Percentiles rank a stretch among this genome's conserved stretches.
Evolutionary conservation across 1,140 invertebrate species (phyloP).

Genomic region (Dendroctonus valens): DNA sequence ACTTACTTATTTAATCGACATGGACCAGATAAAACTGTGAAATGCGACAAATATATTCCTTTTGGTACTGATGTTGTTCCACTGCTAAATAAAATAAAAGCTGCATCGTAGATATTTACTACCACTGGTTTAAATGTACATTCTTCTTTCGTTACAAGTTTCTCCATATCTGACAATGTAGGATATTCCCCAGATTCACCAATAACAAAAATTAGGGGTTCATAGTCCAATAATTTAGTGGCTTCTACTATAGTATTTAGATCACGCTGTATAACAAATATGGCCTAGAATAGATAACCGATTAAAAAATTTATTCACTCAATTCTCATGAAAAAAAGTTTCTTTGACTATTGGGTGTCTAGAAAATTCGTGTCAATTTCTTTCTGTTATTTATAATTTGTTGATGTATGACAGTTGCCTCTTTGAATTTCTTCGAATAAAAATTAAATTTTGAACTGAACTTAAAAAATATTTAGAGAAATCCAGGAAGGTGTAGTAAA

Average conservation of each 20-base stretch:
- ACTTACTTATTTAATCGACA: neutral
- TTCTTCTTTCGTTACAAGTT: constrained; percentile 17
- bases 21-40: neutral
- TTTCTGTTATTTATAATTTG: too few relatives aligned
- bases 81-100: constrained; percentile 59
- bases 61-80: constrained; percentile 79
- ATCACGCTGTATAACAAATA: constrained; percentile 29
- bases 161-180: constrained; percentile 22
- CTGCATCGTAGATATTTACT: constrained; percentile 38
- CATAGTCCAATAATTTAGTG: constrained; percentile 7
- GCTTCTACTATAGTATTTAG: constrained; percentile 23
- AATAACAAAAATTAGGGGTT: constrained; percentile 27
- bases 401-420: too few relatives aligned
- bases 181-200: constrained; percentile 25
- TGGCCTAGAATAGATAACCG: neutral
- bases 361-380: too few relatives aligned
- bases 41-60: constrained; percentile 45
- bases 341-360: too few relatives aligned
- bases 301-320: too few relatives aligned
- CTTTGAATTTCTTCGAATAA: too few relatives aligned
- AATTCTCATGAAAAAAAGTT: too few relatives aligned
- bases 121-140: constrained; percentile 21
- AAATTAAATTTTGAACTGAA: too few relatives aligned
- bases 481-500: too few relatives aligned
- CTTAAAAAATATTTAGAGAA: too few relatives aligned